Evolutionary conservation across 2,113 vertebrate genomes (phyloP), one percentile per base, ranked within the genome.

Genomic region (Pedionomus torquatus): DNA sequence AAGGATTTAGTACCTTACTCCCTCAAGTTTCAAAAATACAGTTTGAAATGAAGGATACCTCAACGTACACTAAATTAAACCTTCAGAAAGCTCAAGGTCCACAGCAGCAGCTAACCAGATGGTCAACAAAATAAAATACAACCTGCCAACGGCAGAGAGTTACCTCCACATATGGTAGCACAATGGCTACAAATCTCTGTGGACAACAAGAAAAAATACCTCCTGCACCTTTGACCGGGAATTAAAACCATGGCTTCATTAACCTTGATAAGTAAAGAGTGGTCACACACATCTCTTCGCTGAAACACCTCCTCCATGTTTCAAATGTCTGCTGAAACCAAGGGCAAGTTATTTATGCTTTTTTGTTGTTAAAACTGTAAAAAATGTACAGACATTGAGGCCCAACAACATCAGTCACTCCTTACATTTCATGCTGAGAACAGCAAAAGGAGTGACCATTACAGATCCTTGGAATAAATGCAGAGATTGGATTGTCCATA

Each of bases 31-130:
- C 70, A 87, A 84, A 77, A 54, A 31, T 10, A 30, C 5, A 33
- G 48, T 61, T 81, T 63, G 75, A 95, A 97, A 83, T 10, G 25
- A 44, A 71, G n/a, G 44, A 33, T 78, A 78, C 46, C 37, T 87
- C 69, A 58, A 57, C 2, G 14, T 39, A 96, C 39, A 61, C 28
- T 75, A 81, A 81, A 92, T 70, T 68, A 84, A 89, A 91, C 70
- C 55, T 91, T 79, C 14, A 33, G 69, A 90, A 90, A 90, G 44
- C 61, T 87, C 26, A 6, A 92, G 91, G 52, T 79, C 43, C 58
- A 58, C 63, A 95, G 63, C 87, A 97, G 60, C 87, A 95, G 35
- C 55, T 71, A 63, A 76, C 93, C 97, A 97, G 93, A 97, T 95
- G 94, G 97, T 49, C 82, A 87, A 77, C 64, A 88, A 87, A 94